Evolutionary conservation across 2,888 invertebrate genomes (phyloP).

Genomic region (Trachelus stipa): DNA sequence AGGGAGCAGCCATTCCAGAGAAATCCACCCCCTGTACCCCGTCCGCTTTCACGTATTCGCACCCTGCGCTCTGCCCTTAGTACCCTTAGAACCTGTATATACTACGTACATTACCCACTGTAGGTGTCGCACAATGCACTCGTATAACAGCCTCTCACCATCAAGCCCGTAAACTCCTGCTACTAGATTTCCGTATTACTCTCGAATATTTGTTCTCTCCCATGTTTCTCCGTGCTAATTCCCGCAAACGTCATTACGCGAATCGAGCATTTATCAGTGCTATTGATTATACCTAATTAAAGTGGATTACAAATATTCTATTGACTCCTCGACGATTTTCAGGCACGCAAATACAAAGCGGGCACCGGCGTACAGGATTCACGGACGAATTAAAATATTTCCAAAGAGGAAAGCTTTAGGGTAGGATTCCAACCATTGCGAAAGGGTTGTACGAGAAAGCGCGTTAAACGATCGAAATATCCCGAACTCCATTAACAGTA

Average conservation of each 20-base stretch:
- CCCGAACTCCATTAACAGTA: too few species aligned
- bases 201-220: slow-evolving; percentile 47
- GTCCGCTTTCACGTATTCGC: slow-evolving; percentile 38
- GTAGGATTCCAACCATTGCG: too few species aligned
- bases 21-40: slow-evolving; percentile 25
- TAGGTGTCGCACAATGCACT: slow-evolving; percentile 40
- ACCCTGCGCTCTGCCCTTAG: slow-evolving; percentile 16
- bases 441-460: too few species aligned
- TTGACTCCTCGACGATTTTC: neutral
- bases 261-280: slow-evolving; percentile 38
- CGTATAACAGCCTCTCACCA: slow-evolving; percentile 46
- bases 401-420: too few species aligned
- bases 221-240: slow-evolving; percentile 59
- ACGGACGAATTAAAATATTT: too few species aligned
- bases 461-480: too few species aligned
- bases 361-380: too few species aligned
- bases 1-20: slow-evolving; percentile 28
- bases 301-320: neutral
- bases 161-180: slow-evolving; percentile 37
- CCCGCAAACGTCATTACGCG: slow-evolving; percentile 55
- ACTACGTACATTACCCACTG: slow-evolving; percentile 32
- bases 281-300: neutral
- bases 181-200: slow-evolving; percentile 19
- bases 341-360: neutral
- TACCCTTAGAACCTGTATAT: slow-evolving; percentile 18